Evolutionary conservation across 2,113 vertebrate genomes (phyloP), one percentile per base, ranked within the genome.

Genomic region (Phylloscopus trochiloides): DNA sequence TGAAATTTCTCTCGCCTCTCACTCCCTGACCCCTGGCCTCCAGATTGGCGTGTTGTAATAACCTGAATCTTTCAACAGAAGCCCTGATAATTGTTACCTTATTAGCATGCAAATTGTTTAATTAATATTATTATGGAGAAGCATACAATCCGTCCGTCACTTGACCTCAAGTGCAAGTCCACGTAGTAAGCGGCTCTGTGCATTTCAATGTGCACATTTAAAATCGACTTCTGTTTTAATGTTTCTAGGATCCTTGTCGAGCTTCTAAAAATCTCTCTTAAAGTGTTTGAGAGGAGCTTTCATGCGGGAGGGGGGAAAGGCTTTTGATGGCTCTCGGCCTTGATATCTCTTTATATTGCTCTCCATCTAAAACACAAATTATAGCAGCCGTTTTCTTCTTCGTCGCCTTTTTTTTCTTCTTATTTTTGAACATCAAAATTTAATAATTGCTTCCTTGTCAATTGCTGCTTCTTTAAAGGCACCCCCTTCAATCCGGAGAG

Each of bases 21-120:
- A 98, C 98, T 99, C 98, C 97, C 98, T 99, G 99, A 99, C 99
- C 99, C 98, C 98, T 99, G 99, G 98, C 99, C 98, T 98, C 98
- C 97, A 99, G 99, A 99, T 98, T 99, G 99, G 99, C 99, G 99
- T 99, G 99, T 99, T 99, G 99, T 99, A 99, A 99, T 99, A 99
- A 99, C 99, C 99, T 98, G 98, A 99, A 99, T 99, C 99, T 99
- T 99, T 99, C 99, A 99, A 99, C 99, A 99, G 99, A 99, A 99
- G 99, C 99, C 99, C 99, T 98, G 99, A 99, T 99, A 99, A 99
- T 99, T 99, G 99, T 99, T 99, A 99, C 99, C 99, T 99, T 99
- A 99, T 99, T 99, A 99, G 99, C 99, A 99, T 99, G 99, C 99
- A 99, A 99, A 99, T 99, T 99, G 99, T 99, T 99, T 99, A 99